Base-by-base conservation (phyloP, 2,888 invertebrate species). In the Enchytraeus crypticus region DNA sequence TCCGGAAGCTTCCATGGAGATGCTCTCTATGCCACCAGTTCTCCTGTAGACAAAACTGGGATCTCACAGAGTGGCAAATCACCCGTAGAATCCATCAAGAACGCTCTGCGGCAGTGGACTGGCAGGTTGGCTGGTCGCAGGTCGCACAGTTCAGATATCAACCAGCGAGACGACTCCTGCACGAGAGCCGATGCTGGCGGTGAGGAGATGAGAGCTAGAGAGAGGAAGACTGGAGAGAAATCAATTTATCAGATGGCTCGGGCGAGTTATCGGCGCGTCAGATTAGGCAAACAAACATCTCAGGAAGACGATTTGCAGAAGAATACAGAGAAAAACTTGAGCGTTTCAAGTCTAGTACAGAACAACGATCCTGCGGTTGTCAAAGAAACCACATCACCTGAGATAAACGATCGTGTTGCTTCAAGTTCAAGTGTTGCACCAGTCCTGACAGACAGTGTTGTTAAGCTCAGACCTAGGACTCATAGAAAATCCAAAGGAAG, bases 1-100 rank as follows among this genome's bases (percentile, higher is more conserved):
- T 54, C 55, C 14, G 55, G 55, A 32, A 54, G 55, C 38, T 54
- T 54, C 38, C 55, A 54, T 33, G 55, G 55, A 33, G 38, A 54
- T 38, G 21, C 38, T 8, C 38, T 54, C 21, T 54, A 54, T 54
- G 33, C 55, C 27, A 54, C 34, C 43, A 21, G 18, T 38, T 38
- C 18, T 14, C 38, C 18, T 38, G 38, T 14, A 38, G 11, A 38
- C 8, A 8, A 38, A 38, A 18, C 8, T n/a, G n/a, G n/a, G 8
- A 8, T 14, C 38, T 38, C 38, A 38, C 38, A 38, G 11, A 38
- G 38, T 18, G 11, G 21, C 4, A 38, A 27, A 27, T 33, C 55
- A 2, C 38, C 55, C 2, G 55, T 54, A 11, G 34, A 38, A 18
- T 23, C 33, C 38, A 21, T 54, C 29, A 54, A 38, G 27, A 23